phyloP scores from a whole-genome alignment of 2,113 vertebrate species.

The Ammodytes dubius region DNA sequence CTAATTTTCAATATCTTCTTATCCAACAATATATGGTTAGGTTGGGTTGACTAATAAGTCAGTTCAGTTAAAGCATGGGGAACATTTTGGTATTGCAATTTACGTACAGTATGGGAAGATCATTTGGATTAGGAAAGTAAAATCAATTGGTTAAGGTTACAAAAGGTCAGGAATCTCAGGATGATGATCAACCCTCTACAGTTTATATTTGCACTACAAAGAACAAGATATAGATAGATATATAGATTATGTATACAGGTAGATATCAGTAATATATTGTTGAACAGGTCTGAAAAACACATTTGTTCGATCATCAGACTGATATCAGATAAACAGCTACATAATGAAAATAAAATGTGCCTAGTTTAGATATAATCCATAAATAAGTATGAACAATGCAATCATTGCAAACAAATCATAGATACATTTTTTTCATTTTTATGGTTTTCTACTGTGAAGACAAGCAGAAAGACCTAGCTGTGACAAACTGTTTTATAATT shows the following conservation, averaged over 20 bases:
- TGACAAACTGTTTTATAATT: constrained; percentile 7
- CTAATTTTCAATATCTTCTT: not conserved
- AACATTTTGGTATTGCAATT: not conserved
- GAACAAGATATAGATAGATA: no score
- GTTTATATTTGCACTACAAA: not conserved
- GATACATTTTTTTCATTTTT: not conserved
- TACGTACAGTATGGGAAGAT: not conserved
- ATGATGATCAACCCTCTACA: not conserved
- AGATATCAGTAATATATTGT: no score
- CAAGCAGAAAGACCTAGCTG: not conserved
- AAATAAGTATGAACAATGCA: not conserved
- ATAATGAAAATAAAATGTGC: not conserved
- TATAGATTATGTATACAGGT: no score
- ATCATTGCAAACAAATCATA: not conserved
- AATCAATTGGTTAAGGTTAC: not conserved
- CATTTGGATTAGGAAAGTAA: not conserved
- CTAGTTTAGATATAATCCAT: not conserved
- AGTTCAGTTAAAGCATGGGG: not conserved
- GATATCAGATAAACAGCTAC: not conserved
- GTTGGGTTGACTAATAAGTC: not conserved
- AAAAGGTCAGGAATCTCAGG: not conserved
- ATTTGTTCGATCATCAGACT: not conserved
- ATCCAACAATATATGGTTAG: not conserved
- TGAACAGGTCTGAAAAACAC: not conserved
- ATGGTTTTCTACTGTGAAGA: not conserved